Evolutionary conservation across 2,888 invertebrate species (phyloP).

Genomic region (Cryptocephalus primarius): DNA sequence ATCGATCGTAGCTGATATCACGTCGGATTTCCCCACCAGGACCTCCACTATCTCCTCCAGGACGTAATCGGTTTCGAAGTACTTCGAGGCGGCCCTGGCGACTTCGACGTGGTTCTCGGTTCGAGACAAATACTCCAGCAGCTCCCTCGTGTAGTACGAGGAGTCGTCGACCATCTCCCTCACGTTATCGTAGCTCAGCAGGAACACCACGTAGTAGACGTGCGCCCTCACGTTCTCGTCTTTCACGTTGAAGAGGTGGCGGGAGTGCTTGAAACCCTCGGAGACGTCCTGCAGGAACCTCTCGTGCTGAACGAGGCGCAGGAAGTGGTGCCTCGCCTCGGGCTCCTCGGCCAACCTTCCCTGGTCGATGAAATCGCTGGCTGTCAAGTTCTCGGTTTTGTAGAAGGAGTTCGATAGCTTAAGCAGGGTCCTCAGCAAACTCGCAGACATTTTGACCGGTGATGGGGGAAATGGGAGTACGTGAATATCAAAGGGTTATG

Average conservation of each 20-base stretch:
- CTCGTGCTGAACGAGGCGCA: slow-evolving; percentile 21
- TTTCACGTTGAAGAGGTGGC: slow-evolving; percentile 15
- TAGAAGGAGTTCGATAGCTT: slow-evolving; percentile 18
- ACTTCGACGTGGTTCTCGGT: slow-evolving; percentile 39
- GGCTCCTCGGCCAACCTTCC: slow-evolving; percentile 6
- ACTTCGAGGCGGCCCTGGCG: slow-evolving; percentile 38
- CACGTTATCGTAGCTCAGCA: slow-evolving; percentile 19
- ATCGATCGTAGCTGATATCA: slow-evolving; percentile 10
- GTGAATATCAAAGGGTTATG: background rate
- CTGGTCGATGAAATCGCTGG: slow-evolving; percentile 19
- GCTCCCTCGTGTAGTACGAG: slow-evolving; percentile 13
- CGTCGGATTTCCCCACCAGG: slow-evolving; percentile 30
- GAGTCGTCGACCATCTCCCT: slow-evolving; percentile 17
- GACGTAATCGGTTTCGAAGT: slow-evolving; percentile 43
- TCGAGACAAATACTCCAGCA: slow-evolving; percentile 38
- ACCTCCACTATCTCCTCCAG: slow-evolving; percentile 42
- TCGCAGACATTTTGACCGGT: slow-evolving; percentile 12
- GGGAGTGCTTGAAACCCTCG: slow-evolving; percentile 13
- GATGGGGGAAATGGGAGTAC: background rate
- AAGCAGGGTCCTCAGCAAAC: slow-evolving; percentile 13
- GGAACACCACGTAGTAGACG: slow-evolving; percentile 24
- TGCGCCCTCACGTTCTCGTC: slow-evolving; percentile 15
- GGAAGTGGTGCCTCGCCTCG: slow-evolving; percentile 10
- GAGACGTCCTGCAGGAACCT: slow-evolving; percentile 18
- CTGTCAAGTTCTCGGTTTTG: slow-evolving; percentile 11